Evolutionary conservation across 2,797 vertebrate genomes (phyloP).

Genomic region (Margarornis squamiger): DNA sequence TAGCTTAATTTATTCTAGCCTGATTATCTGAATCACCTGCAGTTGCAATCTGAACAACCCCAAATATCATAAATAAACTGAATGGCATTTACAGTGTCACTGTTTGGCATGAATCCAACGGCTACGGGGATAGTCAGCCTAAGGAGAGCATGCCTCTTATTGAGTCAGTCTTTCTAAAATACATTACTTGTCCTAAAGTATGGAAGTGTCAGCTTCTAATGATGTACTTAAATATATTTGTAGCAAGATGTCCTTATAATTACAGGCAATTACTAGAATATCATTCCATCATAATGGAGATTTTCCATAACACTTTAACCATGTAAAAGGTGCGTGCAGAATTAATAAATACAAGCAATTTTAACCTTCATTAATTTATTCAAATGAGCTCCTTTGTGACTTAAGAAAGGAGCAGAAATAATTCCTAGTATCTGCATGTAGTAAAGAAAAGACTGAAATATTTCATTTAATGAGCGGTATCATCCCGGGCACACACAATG

Average conservation of each 20-base stretch:
- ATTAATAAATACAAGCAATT: constrained; percentile 11
- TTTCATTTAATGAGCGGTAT: neutral
- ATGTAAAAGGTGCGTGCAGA: neutral
- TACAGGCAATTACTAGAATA: neutral
- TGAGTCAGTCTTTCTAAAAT: neutral
- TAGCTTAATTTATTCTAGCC: neutral
- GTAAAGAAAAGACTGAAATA: neutral
- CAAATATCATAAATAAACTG: neutral
- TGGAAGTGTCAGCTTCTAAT: neutral
- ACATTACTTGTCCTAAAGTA: neutral
- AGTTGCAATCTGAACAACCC: neutral
- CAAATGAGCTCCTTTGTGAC: neutral
- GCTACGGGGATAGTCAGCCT: neutral
- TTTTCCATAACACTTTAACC: neutral
- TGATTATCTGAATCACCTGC: neutral
- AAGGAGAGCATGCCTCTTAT: neutral
- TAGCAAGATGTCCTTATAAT: neutral
- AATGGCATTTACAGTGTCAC: neutral
- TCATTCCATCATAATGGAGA: neutral
- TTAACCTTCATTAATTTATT: neutral
- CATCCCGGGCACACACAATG: neutral
- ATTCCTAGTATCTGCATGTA: neutral
- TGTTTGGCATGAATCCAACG: neutral
- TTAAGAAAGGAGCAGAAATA: neutral
- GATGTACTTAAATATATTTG: neutral